Evolutionary conservation across 2,797 vertebrate species (phyloP).

Genomic region (Intellagama lesueurii): DNA sequence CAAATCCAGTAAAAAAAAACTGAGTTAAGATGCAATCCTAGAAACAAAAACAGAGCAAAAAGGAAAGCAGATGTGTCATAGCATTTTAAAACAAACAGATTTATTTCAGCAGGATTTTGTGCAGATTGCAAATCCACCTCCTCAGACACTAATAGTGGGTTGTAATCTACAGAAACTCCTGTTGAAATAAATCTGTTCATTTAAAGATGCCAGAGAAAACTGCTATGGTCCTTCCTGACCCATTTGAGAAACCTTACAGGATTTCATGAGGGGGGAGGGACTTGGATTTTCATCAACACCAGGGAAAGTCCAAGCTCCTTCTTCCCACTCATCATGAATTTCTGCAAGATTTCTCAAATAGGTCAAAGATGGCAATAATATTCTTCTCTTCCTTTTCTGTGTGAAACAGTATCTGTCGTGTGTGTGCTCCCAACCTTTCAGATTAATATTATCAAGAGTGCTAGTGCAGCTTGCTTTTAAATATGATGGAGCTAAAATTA

Average conservation of each 20-base stretch:
- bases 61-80: no score
- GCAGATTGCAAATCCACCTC: no score
- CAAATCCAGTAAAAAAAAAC: no score
- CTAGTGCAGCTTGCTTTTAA: conserved; percentile 2
- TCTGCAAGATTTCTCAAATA: background rate
- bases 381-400: background rate
- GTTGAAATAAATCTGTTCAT: background rate
- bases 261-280: background rate
- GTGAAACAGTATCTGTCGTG: background rate
- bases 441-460: background rate
- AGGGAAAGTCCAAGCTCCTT: no score
- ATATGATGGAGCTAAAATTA: conserved; percentile 5
- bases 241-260: background rate
- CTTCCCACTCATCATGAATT: background rate
- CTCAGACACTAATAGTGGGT: no score
- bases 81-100: no score
- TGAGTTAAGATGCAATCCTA: no score
- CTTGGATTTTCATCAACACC: no score
- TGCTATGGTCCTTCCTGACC: background rate
- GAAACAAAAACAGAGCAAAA: no score
- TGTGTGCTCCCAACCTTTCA: background rate
- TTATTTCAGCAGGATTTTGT: no score
- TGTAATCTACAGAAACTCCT: no score
- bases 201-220: background rate
- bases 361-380: background rate